These are phyloP conservation scores for Microplitis mediator DNA, from an alignment of 1,140 invertebrate genomes.

Conservation along the genomic window DNA sequence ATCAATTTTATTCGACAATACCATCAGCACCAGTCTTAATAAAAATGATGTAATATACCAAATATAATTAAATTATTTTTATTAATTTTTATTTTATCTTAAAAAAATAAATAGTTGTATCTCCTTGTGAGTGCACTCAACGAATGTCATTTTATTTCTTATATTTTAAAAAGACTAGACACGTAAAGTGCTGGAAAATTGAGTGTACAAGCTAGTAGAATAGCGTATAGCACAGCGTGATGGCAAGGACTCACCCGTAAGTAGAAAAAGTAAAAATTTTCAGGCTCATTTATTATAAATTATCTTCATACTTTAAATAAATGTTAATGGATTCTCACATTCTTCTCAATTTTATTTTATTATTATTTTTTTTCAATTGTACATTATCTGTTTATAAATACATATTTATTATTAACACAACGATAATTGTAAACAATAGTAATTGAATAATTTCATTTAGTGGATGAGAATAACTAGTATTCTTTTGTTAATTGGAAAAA, in stretches of 20 bases:
- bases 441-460: no score
- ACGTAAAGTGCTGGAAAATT: slow-evolving; percentile 27
- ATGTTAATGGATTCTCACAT: background rate
- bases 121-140: background rate
- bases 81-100: background rate
- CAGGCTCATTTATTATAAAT: slow-evolving; percentile 10
- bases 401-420: no score
- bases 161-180: slow-evolving; percentile 13
- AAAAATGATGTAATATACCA: no score
- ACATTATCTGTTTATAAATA: no score
- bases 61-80: background rate
- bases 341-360: slow-evolving; percentile 7
- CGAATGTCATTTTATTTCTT: slow-evolving; percentile 8
- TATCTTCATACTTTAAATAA: background rate
- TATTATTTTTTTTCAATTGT: background rate
- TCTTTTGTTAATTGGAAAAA: no score
- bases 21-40: no score
- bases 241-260: background rate
- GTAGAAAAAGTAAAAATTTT: slow-evolving; percentile 2
- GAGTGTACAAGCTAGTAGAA: slow-evolving; percentile 3
- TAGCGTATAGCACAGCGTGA: slow-evolving; percentile 1
- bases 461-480: no score
- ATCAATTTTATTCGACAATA: no score
- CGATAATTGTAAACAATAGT: no score
- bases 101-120: background rate